phyloP scores from a whole-genome alignment of 1,140 invertebrate genomes.

The Bombus impatiens region DNA sequence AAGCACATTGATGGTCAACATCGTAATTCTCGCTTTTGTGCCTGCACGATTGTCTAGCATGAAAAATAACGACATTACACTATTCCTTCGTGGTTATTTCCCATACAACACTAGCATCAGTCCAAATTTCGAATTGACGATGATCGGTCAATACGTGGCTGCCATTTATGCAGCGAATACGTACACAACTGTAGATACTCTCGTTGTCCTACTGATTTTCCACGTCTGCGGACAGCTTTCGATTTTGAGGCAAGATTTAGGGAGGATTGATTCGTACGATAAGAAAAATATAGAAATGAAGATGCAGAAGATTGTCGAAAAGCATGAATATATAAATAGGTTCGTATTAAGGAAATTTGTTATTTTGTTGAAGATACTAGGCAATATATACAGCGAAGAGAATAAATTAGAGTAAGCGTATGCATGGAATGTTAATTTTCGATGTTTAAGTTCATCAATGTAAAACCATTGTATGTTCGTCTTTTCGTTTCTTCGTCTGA shows the following conservation, averaged over 20 bases:
- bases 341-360: slow-evolving; percentile 23
- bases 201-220: slow-evolving; percentile 80
- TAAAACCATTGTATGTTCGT: too few species aligned
- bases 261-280: neutral
- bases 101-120: slow-evolving; percentile 79
- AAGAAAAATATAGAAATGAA: neutral
- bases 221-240: slow-evolving; percentile 81
- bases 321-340: slow-evolving; percentile 58
- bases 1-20: slow-evolving; percentile 7
- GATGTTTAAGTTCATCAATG: too few species aligned
- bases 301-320: slow-evolving; percentile 37
- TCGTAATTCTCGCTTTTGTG: too few species aligned
- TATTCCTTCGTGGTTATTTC: slow-evolving; percentile 47
- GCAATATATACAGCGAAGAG: neutral
- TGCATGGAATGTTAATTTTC: too few species aligned
- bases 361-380: neutral
- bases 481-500: too few species aligned
- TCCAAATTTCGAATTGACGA: slow-evolving; percentile 81
- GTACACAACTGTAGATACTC: slow-evolving; percentile 81
- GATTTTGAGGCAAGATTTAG: slow-evolving; percentile 17
- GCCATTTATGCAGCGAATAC: slow-evolving; percentile 71
- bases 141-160: slow-evolving; percentile 76
- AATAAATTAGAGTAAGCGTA: neutral
- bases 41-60: neutral
- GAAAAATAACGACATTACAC: neutral